Base-by-base conservation (phyloP, 2,888 invertebrate genomes). In the Bimastos eiseni region DNA sequence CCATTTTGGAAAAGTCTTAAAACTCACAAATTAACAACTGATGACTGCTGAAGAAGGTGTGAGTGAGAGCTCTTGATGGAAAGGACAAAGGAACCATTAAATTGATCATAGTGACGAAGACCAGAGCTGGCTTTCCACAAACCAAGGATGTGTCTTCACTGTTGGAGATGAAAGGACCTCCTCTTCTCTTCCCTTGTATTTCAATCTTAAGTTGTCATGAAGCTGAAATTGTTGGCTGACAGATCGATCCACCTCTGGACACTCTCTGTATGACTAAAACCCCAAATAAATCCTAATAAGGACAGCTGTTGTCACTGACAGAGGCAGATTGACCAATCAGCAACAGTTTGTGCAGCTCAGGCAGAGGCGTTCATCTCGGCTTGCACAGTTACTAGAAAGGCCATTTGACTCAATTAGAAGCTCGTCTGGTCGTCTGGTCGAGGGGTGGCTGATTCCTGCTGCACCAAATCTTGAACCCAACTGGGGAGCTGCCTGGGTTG, bases 171-270 rank as follows among this genome's bases (percentile, higher is more conserved):
- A 70, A 70, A n/a, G n/a, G 70, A 70, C 70, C n/a, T 70, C 70
- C n/a, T 70, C n/a, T 1, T 70, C 30, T n/a, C n/a, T n/a, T n/a
- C n/a, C n/a, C n/a, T n/a, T n/a, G n/a, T n/a, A 70, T 70, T n/a
- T 70, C 70, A 30, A 70, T 70, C 70, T 8, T 70, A n/a, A 70
- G 70, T 70, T 70, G 70, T 70, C 70, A n/a, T 70, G 30, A n/a
- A n/a, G 70, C 70, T 70, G 70, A 70, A 70, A 70, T 70, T 70
- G n/a, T 70, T 70, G 70, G n/a, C 70, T 70, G 70, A 70, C 70
- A 70, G 70, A 70, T 70, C 70, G 11, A 11, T 70, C 70, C 70
- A n/a, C 11, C 70, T 1, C n/a, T 5, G 4, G 30, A 70, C 70
- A 6, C 30, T n/a, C 1, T 70, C 70, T 70, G 70, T 70, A 3